Evolutionary conservation across 92 coral and sea anemone genomes (phyloP), one percentile per base, ranked within the genome.

Genomic region (Phymanthus crucifer): DNA sequence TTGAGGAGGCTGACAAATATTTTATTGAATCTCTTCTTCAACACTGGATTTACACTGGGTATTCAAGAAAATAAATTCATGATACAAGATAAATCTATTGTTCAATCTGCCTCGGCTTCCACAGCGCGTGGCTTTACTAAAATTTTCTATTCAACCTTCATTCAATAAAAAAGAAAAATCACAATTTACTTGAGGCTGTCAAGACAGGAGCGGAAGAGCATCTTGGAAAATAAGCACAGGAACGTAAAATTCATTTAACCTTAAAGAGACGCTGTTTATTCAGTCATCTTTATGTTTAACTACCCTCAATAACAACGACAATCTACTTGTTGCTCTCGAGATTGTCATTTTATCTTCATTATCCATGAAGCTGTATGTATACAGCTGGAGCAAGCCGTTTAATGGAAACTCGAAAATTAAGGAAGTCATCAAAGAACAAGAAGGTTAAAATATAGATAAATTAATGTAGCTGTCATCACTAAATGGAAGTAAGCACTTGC

Each of bases 321-420:
- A 61, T 8, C 35, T 61, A 61, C 68, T 61, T 61, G 68, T 61
- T 61, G 35, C 68, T n/a, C 68, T 61, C 11, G 36, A 29, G 29
- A 24, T 26, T 34, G 68, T 61, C 32, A 13, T 17, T 61, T 18
- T 27, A 29, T 26, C 34, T 61, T 61, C 33, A 61, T 61, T 61
- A 61, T 61, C 68, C 27, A 26, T 61, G 68, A 29, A 9, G 3
- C 68, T 61, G 35, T 61, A 17, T 61, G 34, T 29, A 43, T 43
- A 24, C 68, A 61, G 68, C 68, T 27, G 32, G 33, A 24, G 48
- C 32, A n/a, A 4, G 14, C 13, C 68, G 36, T 61, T 61, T 61
- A 61, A 61, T 61, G 68, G 68, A 61, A 27, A 61, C 68, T 61
- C 3, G 13, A 27, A 26, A 27, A 9, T 27, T 10, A 61, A 61